Base-by-base conservation (phyloP, 2,797 vertebrate species). In the Emydoidea blandingii region DNA sequence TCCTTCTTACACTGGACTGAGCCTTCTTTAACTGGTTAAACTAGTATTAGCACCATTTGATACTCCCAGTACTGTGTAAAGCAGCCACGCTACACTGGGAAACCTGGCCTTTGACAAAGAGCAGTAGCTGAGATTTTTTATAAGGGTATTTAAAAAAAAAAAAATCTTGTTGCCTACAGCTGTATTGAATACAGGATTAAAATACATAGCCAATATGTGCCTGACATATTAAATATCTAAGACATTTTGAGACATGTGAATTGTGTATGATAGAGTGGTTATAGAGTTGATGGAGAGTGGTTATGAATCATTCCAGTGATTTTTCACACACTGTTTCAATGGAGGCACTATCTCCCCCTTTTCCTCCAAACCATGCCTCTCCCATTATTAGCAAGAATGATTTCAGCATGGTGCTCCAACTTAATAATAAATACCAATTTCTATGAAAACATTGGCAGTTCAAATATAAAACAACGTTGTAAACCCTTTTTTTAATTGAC, bases 281-380 rank as follows among this genome's bases (percentile, higher is more conserved):
- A 47, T 83, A 94, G 89, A 68, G 3, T 65, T n/a, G 18, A 19
- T n/a, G 8, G 34, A 65, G 34, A 37, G 5, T 21, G 18, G 11
- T 21, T 72, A 37, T 72, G 37, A 72, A 72, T 23, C 65, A 41
- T 2, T 5, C 5, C 6, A 21, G 37, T 72, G n/a, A 72, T 23
- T 72, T 72, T 72, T 72, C 65, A 72, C n/a, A 41, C 49, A 9
- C 34, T 87, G 59, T 34, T 81, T 87, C 3, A 1, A 41, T 8
- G 52, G 83, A 87, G 88, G 41, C 4, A 44, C 0, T 0, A 0
- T 1, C 6, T 84, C 89, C 18, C 87, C 3, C 14, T 87, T 92
- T 62, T 29, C 6, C 1, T 79, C 5, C n/a, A 79, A 86, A 47
- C 41, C 87, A 90, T 91, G 49, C 3, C 19, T 3, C 8, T 25